These are phyloP conservation scores for Turnix velox DNA, from an alignment of 2,113 vertebrate species.

Conservation along the genomic window DNA sequence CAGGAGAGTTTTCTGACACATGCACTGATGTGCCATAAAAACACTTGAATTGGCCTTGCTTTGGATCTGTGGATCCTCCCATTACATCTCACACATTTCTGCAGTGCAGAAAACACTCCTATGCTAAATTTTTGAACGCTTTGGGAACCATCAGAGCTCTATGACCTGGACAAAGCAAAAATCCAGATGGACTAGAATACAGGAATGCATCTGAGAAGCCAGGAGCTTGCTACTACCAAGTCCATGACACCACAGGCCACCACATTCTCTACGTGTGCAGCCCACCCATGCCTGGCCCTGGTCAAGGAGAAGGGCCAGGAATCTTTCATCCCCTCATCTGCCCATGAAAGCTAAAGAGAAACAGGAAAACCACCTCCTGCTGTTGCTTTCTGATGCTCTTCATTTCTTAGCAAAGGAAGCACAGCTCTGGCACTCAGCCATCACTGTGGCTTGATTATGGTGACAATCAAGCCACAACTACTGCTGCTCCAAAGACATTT, in stretches of 20 bases:
- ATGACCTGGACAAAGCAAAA: neutral
- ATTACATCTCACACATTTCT: neutral
- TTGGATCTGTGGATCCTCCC: neutral
- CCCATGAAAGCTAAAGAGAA: neutral
- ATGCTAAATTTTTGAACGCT: neutral
- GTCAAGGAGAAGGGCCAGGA: rapidly evolving
- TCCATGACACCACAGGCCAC: neutral
- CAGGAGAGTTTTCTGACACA: neutral
- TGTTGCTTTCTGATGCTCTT: slow-evolving; percentile 20
- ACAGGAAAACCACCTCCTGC: slow-evolving; percentile 40
- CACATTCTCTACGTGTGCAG: rapidly evolving
- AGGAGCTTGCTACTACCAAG: neutral
- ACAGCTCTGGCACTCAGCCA: rapidly evolving
- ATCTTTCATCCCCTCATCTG: rapidly evolving
- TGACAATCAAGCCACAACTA: neutral
- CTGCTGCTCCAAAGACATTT: neutral
- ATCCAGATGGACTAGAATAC: neutral
- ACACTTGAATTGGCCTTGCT: neutral
- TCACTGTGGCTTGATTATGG: rapidly evolving
- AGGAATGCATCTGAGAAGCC: rapidly evolving
- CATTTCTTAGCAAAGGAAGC: neutral
- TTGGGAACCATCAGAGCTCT: neutral
- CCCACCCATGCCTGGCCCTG: neutral
- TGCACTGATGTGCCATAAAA: neutral
- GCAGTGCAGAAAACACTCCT: neutral